These are phyloP conservation scores for Meteorus cinctellus DNA, from an alignment of 2,888 invertebrate genomes.

Conservation along the genomic window DNA sequence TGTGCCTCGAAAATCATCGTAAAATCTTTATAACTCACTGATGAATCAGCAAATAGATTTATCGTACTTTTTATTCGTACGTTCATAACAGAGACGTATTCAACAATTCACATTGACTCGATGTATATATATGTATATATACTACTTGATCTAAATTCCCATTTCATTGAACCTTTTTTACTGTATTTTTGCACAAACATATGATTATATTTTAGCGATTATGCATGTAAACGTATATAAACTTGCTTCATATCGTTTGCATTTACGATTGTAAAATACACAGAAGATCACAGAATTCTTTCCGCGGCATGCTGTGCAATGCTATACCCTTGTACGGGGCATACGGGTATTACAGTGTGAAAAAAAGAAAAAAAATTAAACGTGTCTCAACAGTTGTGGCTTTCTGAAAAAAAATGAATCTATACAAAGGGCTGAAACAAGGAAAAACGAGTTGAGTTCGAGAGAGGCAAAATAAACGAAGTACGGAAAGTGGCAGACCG, in stretches of 20 bases:
- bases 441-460: conserved; percentile 35
- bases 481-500: conserved; percentile 8
- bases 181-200: background rate
- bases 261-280: conserved; percentile 31
- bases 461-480: conserved; percentile 22
- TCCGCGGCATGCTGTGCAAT: conserved; percentile 5
- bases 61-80: background rate
- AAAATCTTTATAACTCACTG: conserved; percentile 18
- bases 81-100: background rate
- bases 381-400: conserved; percentile 8
- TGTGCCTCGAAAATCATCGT: conserved; percentile 23
- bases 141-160: too few relatives aligned
- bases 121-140: too few relatives aligned
- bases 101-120: too few relatives aligned
- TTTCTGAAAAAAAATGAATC: conserved; percentile 8
- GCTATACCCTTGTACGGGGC: conserved; percentile 32
- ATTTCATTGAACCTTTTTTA: too few relatives aligned
- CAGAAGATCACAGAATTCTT: background rate
- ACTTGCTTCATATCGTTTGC: background rate
- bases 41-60: conserved; percentile 3
- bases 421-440: conserved; percentile 30
- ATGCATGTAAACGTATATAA: background rate
- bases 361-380: conserved; percentile 16
- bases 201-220: background rate
- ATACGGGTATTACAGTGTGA: conserved; percentile 23